Conservation (phyloP, 2,888 invertebrate genomes). For the Polyommatus iphigenia region DNA sequence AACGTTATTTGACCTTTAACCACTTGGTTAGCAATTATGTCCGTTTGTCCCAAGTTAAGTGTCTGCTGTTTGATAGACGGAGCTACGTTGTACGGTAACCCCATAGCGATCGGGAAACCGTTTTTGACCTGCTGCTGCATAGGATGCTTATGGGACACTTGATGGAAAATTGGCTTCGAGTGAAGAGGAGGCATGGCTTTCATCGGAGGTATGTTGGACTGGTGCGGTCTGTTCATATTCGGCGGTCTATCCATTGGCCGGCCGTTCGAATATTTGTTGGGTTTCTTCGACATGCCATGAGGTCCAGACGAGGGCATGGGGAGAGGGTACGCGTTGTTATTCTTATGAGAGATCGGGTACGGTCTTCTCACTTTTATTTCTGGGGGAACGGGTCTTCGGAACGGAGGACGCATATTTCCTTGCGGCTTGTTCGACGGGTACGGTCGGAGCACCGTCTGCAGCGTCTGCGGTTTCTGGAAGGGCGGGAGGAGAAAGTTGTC, state of each 20-base stretch:
- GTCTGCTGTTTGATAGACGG: conserved; percentile 58
- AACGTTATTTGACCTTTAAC: conserved; percentile 73
- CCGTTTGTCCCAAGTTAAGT: conserved; percentile 65
- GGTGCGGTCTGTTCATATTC: conserved; percentile 42
- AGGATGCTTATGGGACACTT: conserved; percentile 47
- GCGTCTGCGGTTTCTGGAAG: conserved; percentile 67
- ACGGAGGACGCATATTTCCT: conserved; percentile 60
- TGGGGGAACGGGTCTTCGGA: conserved; percentile 68
- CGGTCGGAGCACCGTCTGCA: conserved; percentile 71
- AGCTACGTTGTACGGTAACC: conserved; percentile 52
- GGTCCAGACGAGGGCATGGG: conserved; percentile 60
- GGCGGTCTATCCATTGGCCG: conserved; percentile 52
- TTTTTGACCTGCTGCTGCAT: conserved; percentile 46
- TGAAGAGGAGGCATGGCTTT: conserved; percentile 57
- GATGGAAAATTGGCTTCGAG: conserved; percentile 48
- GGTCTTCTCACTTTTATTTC: conserved; percentile 72
- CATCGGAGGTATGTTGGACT: conserved; percentile 57
- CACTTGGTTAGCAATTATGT: conserved; percentile 68
- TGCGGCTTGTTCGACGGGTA: conserved; percentile 53
- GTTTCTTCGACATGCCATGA: conserved; percentile 56
- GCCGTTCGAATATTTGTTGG: conserved; percentile 50
- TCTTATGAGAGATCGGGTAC: conserved; percentile 55
- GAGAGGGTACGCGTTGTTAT: conserved; percentile 58
- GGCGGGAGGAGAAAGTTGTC: conserved; percentile 62
- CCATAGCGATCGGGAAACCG: conserved; percentile 57